Evolutionary conservation across 1,140 invertebrate genomes (phyloP), one percentile per base, ranked within the genome.

Genomic region (Homalodisca vitripennis): DNA sequence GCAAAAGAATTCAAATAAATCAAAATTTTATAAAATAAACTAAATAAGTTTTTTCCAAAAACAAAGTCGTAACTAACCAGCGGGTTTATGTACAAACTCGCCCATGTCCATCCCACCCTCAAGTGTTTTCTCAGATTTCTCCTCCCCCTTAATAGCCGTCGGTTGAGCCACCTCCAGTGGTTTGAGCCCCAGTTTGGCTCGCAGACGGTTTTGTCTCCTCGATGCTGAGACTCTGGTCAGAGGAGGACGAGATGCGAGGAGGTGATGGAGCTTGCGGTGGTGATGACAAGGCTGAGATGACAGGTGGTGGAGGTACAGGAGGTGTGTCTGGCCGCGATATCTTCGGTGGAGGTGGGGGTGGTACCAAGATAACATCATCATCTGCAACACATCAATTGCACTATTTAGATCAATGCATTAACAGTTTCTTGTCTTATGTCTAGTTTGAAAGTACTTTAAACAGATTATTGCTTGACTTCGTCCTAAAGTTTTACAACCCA

Each of bases 61-160:
- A 12, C 24, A 60, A 1, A 60, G 27, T 6, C 29, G 20, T 13
- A 24, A 55, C 60, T 72, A 75, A 73, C 86, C 83, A 3, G 96
- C 92, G 17, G 95, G 94, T 78, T 92, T 93, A 79, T 98, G 97
- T 74, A 97, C 90, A 84, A 97, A 97, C 77, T 96, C 92, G 60
- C 92, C 91, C 77, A 92, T 85, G 77, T 92, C 92, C 78, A 90
- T 90, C 74, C 77, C 77, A 62, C 71, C 71, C 17, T 66, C 51
- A 2, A 71, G 72, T 29, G 74, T 72, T 17, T 60, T 82, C 77
- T 95, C 92, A 51, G 91, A 91, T 77, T 91, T 84, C 77, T 92
- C 92, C 78, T 90, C 90, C 74, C 76, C 76, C 67, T 72, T 72
- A 53, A 69, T 29, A 69, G 68, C 60, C 41, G 71, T 48, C 41